Base-by-base conservation (phyloP, 2,797 vertebrate species). In the Bovichtus variegatus region DNA sequence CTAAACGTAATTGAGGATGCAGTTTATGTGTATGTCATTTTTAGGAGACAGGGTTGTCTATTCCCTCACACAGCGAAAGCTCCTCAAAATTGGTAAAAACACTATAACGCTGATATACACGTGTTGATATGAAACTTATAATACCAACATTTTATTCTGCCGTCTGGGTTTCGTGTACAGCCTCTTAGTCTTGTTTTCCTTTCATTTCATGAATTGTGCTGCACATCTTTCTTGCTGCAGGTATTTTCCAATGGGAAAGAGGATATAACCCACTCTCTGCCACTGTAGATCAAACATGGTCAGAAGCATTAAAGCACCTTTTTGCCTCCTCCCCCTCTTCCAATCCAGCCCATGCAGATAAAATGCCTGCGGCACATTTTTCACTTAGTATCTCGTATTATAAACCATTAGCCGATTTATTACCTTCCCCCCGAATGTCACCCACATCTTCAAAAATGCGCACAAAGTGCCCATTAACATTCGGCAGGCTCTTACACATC, bases 241-340 rank as follows among this genome's bases (percentile, higher is more conserved):
- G 9, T 40, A 38, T 50, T 50, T 25, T 64, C 15, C 34, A n/a
- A 47, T n/a, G n/a, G n/a, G n/a, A n/a, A n/a, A n/a, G n/a, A n/a
- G n/a, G n/a, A n/a, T n/a, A n/a, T n/a, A 5, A 23, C 4, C 27
- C 9, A 7, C 47, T 0, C 0, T 8, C n/a, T 23, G 11, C 2
- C 38, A 41, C 50, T 29, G 9, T 16, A 18, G 34, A 41, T 21
- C 16, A 34, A 13, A 19, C 21, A 27, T 8, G 9, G 15, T 29
- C 43, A 34, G 54, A 50, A 19, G 27, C 12, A 21, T 40, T 38
- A 9, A 44, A 38, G 47, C 40, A n/a, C n/a, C n/a, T n/a, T n/a
- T n/a, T n/a, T n/a, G n/a, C n/a, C n/a, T n/a, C n/a, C n/a, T n/a
- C n/a, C n/a, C n/a, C 19, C 8, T 31, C 9, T 3, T 51, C 7